phyloP scores from a whole-genome alignment of 2,888 invertebrate genomes.

The Silvanus unidentatus region DNA sequence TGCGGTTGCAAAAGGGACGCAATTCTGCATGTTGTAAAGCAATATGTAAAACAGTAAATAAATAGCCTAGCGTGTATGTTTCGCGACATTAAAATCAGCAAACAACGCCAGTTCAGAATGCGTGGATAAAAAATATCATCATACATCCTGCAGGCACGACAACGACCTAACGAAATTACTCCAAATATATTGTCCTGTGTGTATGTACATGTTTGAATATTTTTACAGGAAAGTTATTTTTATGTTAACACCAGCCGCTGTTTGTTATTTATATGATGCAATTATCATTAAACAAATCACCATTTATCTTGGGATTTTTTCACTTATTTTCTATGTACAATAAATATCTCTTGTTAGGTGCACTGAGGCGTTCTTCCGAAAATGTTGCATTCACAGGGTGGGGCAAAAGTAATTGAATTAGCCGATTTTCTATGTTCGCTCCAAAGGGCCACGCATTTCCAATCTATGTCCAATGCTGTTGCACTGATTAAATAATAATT shows the following conservation, averaged over 20 bases:
- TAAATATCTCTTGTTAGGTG: no score
- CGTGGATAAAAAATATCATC: constrained; percentile 33
- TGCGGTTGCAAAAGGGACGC: neutral
- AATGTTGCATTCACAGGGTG: no score
- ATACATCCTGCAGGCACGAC: constrained; percentile 32
- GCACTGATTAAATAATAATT: no score
- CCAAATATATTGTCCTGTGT: constrained; percentile 20
- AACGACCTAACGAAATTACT: constrained; percentile 34
- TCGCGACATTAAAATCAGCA: constrained; percentile 37
- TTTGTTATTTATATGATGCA: constrained; percentile 18
- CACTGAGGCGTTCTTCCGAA: no score
- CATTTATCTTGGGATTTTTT: constrained; percentile 1
- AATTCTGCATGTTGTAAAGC: constrained; percentile 27
- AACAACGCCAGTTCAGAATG: constrained; percentile 33
- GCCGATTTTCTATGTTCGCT: no score
- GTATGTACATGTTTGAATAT: constrained; percentile 18
- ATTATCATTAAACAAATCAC: constrained; percentile 7
- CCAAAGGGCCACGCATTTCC: no score
- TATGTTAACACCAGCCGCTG: constrained; percentile 17
- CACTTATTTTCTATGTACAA: no score
- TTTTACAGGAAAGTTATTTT: constrained; percentile 22
- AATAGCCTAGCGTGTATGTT: constrained; percentile 32
- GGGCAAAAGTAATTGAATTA: no score
- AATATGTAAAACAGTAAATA: constrained; percentile 33
- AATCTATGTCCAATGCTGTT: no score